Evolutionary conservation across 2,888 invertebrate genomes (phyloP), one percentile per base, ranked within the genome.

Genomic region (Timema podura): DNA sequence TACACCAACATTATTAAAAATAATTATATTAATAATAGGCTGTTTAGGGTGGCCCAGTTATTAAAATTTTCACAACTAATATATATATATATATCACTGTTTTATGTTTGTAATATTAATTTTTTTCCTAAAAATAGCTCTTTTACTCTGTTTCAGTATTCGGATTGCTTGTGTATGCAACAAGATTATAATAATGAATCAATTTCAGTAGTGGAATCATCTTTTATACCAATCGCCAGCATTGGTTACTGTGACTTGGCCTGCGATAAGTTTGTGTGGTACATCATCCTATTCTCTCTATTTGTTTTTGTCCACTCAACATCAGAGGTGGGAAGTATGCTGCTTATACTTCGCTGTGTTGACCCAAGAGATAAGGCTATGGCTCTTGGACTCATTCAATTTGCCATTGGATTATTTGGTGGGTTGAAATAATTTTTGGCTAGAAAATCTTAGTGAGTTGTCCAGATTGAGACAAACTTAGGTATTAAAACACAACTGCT

Each of bases 251-350:
- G 95, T 82, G 88, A 90, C 76, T 87, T 89, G 59, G 86, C 91
- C 75, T 95, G 95, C 83, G 84, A 85, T 76, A 91, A 89, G 80
- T 92, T 95, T 79, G 87, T 91, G 80, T 84, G 89, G 78, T 96
- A 95, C 83, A 89, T 91, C 82, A 81, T 86, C 79, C 84, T 95
- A 70, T 95, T 96, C 83, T 93, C 94, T 13, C 84, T 92, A 75
- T 89, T 95, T 79, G 95, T 95, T 80, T 93, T 96, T 82, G 90
- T 94, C 77, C 95, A 95, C 82, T 95, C 95, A 73, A 95, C 93
- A 68, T 93, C 93, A 48, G 96, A 96, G 81, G 95, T 95, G 66
- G 95, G 95, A 71, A 91, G 93, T 67, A 95, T 95, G 88, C 81
- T 96, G 76, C 86, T 96, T 73, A 95, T 95, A 72, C 88, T 96